Percentiles rank a stretch among this genome's conserved stretches.
These are phyloP conservation scores for Hipposideros armiger DNA, from an alignment of 2,113 vertebrate species.

Conservation along the genomic window DNA sequence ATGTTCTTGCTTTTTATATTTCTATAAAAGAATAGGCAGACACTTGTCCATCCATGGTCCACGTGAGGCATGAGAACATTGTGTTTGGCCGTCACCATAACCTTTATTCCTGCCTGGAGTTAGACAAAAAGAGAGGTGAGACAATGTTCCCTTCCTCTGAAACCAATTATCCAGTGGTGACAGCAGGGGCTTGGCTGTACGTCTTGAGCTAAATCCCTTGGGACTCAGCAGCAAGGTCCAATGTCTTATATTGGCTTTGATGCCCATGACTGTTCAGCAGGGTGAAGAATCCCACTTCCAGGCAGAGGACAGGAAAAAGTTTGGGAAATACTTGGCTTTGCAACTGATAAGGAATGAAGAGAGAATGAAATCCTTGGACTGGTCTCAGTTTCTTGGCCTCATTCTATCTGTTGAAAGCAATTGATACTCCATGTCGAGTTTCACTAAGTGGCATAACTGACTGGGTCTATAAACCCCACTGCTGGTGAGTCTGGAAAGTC, in stretches of 20 bases:
- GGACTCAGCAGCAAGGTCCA: not conserved
- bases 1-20: not conserved
- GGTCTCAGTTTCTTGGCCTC: not conserved
- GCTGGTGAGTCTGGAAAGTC: not conserved
- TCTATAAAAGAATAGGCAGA: not conserved
- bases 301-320: not conserved
- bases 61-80: not conserved
- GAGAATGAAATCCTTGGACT: not conserved
- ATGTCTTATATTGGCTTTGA: not conserved
- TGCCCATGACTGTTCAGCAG: not conserved
- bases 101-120: conserved; percentile 1
- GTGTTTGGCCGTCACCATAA: not conserved
- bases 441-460: not conserved
- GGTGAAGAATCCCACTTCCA: not conserved
- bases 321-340: not conserved
- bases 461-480: not conserved
- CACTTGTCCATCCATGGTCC: not conserved
- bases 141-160: not conserved
- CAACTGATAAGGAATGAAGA: not conserved
- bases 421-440: not conserved
- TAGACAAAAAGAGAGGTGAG: not conserved
- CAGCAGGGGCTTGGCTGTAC: not conserved
- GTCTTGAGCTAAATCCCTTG: not conserved
- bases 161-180: not conserved
- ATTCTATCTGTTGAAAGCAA: not conserved